Base-by-base conservation (phyloP, 2,113 vertebrate species). In the Rhagologus leucostigma region DNA sequence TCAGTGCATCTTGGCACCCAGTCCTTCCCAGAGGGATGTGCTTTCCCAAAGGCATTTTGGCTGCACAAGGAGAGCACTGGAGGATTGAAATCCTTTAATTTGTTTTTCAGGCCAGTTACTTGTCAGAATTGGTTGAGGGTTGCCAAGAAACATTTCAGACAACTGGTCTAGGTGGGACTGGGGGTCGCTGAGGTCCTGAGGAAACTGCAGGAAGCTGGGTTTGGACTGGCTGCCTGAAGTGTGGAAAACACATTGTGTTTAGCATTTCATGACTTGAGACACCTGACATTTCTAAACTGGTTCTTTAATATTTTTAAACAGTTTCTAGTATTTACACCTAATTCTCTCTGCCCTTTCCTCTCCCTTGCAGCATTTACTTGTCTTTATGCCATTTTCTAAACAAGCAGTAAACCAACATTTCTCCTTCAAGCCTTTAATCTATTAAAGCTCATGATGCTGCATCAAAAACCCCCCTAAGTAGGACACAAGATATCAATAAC, bases 221-320 rank as follows among this genome's bases (percentile, higher is more conserved):
- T 88, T 85, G 95, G 60, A 46, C 42, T 47, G 90, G 86, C 29
- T 87, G 94, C 81, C 97, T 97, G 77, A 59, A 59, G 53, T 5
- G 14, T 63, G 57, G 42, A 64, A 81, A 87, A 53, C 67, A 86
- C 14, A 14, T 4, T 62, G 39, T 5, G 32, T 30, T 74, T 52
- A 53, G 41, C 20, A 39, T 68, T 87, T 73, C 7, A 30, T 41
- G 10, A 21, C n/a, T 50, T 24, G 37, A 69, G 29, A 52, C 64
- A 87, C 4, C 33, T 33, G 23, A 11, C 29, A 10, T 71, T 55
- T 56, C 35, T 60, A 16, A 88, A 39, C 9, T 29, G 14, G 16
- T 79, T 55, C 53, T 67, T 78, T 29, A 53, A 3, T 2, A 13
- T 46, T 91, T 84, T 70, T 46, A 19, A 82, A 18, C 20, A 59